Conservation (phyloP, 1,140 invertebrate species). For the Danaus plexippus region DNA sequence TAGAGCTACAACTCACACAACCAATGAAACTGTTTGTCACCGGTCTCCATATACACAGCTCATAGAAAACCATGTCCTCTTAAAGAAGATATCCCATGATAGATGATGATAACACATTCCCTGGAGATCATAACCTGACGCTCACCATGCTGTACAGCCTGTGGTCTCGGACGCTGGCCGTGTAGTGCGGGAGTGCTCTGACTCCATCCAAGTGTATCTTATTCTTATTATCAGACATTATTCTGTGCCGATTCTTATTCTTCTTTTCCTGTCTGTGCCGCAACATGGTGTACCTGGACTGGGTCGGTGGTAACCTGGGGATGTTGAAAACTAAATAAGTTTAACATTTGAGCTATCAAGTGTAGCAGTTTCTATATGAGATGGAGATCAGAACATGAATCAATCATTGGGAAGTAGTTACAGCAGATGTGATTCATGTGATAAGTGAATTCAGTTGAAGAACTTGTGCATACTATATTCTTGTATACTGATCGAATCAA, state of each 20-base stretch:
- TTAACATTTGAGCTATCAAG: no score
- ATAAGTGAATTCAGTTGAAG: no score
- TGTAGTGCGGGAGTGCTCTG: constrained; percentile 20
- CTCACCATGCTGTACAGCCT: constrained; percentile 39
- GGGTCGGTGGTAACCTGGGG: constrained; percentile 44
- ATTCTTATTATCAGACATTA: constrained; percentile 28
- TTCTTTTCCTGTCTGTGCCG: constrained; percentile 37
- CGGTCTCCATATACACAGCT: no score
- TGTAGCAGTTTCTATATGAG: no score
- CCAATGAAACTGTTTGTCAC: no score
- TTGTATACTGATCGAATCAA: neutral
- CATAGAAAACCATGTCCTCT: no score
- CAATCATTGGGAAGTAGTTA: no score
- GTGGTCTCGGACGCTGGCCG: constrained; percentile 23
- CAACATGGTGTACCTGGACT: constrained; percentile 61
- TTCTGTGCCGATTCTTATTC: constrained; percentile 30
- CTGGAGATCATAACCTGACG: constrained; percentile 35
- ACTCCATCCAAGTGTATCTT: constrained; percentile 28
- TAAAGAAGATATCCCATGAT: neutral
- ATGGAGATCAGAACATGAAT: no score
- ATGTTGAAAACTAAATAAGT: constrained; percentile 3
- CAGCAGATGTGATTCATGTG: no score
- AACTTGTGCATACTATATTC: neutral
- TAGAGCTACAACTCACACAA: no score
- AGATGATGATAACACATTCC: neutral